phyloP scores from a whole-genome alignment of 2,888 invertebrate species.

The Heliconius ethilla region DNA sequence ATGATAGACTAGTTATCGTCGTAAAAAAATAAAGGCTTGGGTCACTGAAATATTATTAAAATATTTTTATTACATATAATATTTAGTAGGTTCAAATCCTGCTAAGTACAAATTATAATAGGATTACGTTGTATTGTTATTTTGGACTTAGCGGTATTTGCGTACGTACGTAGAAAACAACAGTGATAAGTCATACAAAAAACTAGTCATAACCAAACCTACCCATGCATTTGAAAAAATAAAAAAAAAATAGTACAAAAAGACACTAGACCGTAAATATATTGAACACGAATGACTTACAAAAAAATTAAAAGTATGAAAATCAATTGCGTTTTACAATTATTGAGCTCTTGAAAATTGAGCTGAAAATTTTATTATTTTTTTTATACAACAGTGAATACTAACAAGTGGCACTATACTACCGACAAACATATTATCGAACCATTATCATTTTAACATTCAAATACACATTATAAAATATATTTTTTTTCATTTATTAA shows the following conservation, averaged over 20 bases:
- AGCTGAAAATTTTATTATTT: not conserved
- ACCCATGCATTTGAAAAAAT: not conserved
- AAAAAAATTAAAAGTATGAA: not conserved
- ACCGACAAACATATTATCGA: not conserved
- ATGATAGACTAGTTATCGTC: conserved; percentile 50
- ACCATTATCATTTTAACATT: not conserved
- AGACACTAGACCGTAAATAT: not conserved
- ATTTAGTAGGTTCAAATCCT: not conserved
- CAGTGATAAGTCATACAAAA: not conserved
- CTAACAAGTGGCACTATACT: conserved; percentile 19
- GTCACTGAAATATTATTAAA: not conserved
- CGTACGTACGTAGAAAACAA: not conserved
- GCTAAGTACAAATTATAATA: not conserved
- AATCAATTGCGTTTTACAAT: not conserved
- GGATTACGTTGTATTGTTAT: not conserved
- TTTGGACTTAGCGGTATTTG: not conserved
- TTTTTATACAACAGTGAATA: not conserved
- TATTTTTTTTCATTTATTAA: not conserved
- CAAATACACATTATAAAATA: conserved; percentile 10
- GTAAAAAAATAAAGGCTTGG: conserved; percentile 24
- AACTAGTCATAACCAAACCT: conserved; percentile 14
- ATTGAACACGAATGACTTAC: not conserved
- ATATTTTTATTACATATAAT: not conserved
- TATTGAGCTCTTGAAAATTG: conserved; percentile 11
- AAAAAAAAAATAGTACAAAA: not conserved